Evolutionary conservation across 2,113 vertebrate genomes (phyloP), one percentile per base, ranked within the genome.

Genomic region (Thymallus thymallus): DNA sequence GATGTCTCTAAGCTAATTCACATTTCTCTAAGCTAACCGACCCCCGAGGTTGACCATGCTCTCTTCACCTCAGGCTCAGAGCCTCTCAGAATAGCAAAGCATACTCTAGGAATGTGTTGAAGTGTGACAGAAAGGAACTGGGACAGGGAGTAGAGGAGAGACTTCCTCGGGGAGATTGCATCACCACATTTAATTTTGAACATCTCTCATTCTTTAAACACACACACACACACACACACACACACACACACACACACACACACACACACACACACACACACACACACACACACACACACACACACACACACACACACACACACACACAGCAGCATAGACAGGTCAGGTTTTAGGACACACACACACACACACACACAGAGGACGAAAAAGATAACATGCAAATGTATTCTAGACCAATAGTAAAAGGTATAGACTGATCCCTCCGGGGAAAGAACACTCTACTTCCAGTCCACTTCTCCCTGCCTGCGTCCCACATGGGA

Each of bases 381-480:
- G 75, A 18, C 18, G 32, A 41, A 30, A 41, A 30, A 67, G 18
- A 67, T 22, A 22, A 81, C 71, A 69, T 64, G 32, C 69, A 71
- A 77, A 78, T 62, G 64, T 66, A 67, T 71, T 24, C 67, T 35
- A 68, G 62, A 41, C 51, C 13, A 10, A 10, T 22, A 18, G 55
- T 22, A 46, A 22, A n/a, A 65, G 46, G 30, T 65, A 71, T 65
- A 56, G 75, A 77, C 74, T 51, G 56, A 74, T 81, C 58, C 79
- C 83, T 26, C 9, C 58, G 63, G 71, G 79, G 76, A 81, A 81
- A 83, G 18, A 84, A 32, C 73, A 41, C 63, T 78, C 84, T 85
- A 88, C 72, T 80, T 89, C 74, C 62, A 71, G 69, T 69, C 75
- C 77, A 85, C 85, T 84, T 72, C 71, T 58, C 68, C 30, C 58